Base-by-base conservation (phyloP, 2,797 vertebrate species). In the Meriones psammophilus region DNA sequence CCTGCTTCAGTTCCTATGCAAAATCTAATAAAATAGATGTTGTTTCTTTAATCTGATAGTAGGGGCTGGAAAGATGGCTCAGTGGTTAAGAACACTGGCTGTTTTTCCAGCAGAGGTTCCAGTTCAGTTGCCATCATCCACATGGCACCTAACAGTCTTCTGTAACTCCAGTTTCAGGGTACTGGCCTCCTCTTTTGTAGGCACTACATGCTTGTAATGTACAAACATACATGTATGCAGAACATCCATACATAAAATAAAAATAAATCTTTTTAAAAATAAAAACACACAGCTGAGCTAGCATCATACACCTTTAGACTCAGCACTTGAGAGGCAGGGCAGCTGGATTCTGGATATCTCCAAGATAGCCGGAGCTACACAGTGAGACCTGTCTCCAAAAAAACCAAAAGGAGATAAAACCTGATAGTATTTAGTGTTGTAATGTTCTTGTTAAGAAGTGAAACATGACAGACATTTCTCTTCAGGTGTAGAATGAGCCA, bases 401-500 rank as follows among this genome's bases (percentile, higher is more conserved):
- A 8, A 8, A 8, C 13, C 24, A 76, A 50, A 77, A 30, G 26
- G 17, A 50, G 12, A 30, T 93, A 79, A 92, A 96, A 28, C 10
- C 26, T 93, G 58, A 46, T 33, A n/a, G 15, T 88, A 73, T 89
- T 93, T 96, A 92, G 10, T 88, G 4, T 69, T 3, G 14, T 92
- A 94, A 91, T 20, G 39, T 80, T 94, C 64, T 71, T 97, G 36
- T 94, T 94, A 91, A 86, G 94, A 84, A 96, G 74, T 88, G 68
- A 94, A 96, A 85, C 26, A 58, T 97, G 88, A 97, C 74, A 46
- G 0, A 14, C 2, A 7, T 74, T 98, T 97, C 46, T 92, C 77
- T 30, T 0, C 98, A 98, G 98, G 98, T 98, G 81, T 96, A 99
- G 98, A 96, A 99, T 99, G 99, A 99, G 99, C 98, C 99, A 99